These are phyloP conservation scores for Uropetala carovei DNA, from an alignment of 2,888 invertebrate species.

Conservation along the genomic window DNA sequence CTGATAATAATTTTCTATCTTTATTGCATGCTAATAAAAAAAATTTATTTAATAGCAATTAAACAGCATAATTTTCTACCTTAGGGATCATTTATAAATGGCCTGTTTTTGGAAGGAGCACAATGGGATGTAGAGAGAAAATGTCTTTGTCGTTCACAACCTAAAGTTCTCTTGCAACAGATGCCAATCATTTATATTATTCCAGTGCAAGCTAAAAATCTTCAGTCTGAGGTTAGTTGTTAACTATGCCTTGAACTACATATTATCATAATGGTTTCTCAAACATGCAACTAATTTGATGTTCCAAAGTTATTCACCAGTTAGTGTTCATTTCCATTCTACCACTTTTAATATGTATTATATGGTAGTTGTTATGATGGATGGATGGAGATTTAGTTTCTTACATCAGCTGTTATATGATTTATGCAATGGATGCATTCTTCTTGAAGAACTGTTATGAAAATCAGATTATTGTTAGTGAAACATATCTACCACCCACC, in stretches of 20 bases:
- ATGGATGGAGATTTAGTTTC: too few species aligned
- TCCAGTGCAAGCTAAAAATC: conserved; percentile 88
- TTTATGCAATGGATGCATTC: too few species aligned
- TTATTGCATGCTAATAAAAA: too few species aligned
- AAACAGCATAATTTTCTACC: not conserved
- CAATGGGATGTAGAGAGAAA: conserved; percentile 86
- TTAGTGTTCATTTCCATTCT: not conserved
- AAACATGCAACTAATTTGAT: not conserved
- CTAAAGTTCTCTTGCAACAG: conserved; percentile 90
- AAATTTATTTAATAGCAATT: too few species aligned
- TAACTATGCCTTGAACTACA: not conserved
- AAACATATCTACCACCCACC: too few species aligned
- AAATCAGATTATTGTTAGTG: too few species aligned
- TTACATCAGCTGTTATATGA: too few species aligned
- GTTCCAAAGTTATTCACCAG: not conserved
- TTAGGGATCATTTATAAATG: conserved; percentile 88
- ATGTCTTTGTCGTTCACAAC: conserved; percentile 85
- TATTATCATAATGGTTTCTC: not conserved
- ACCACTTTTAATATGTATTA: not conserved
- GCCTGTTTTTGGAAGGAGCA: conserved; percentile 91
- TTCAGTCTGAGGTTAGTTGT: conserved; percentile 85
- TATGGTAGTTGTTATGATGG: too few species aligned
- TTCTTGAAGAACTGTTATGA: too few species aligned
- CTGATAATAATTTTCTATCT: too few species aligned
- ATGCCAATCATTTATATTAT: conserved; percentile 91